Evolutionary conservation across 2,113 vertebrate genomes (phyloP).

Genomic region (Rhynchomys soricoides): DNA sequence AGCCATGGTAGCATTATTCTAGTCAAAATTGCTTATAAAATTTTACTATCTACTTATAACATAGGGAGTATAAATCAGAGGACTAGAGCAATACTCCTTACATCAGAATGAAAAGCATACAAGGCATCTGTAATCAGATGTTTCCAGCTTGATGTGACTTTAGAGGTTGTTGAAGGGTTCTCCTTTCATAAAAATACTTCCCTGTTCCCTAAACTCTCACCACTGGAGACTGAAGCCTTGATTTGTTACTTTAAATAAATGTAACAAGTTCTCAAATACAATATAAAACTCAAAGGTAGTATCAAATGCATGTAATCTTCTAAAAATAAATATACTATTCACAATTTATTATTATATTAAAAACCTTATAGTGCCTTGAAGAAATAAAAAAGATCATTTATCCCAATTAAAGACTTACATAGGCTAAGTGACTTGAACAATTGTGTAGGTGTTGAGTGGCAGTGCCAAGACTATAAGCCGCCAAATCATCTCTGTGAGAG

Average conservation of each 20-base stretch:
- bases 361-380: background rate
- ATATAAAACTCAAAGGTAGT: background rate
- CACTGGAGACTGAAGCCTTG: conserved; percentile 1
- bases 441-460: conserved; percentile 28
- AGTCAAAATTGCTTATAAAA: conserved; percentile 4
- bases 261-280: background rate
- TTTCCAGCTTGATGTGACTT: conserved; percentile 3
- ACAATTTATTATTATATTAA: background rate
- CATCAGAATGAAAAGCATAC: background rate
- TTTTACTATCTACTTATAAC: background rate
- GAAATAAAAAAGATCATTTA: background rate
- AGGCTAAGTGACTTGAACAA: background rate
- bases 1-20: background rate
- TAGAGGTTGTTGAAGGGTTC: background rate
- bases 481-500: background rate
- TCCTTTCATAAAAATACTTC: conserved; percentile 30
- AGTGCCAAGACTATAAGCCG: background rate
- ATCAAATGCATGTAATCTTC: background rate
- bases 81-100: conserved; percentile 5
- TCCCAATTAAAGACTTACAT: background rate
- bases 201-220: background rate
- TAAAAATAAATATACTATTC: background rate
- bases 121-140: background rate
- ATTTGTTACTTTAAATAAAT: conserved; percentile 43
- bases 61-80: background rate